Percentiles rank a stretch among this genome's conserved stretches.
These are phyloP conservation scores for Trichogramma dendrolimi DNA, from an alignment of 2,888 invertebrate genomes.

Conservation along the genomic window DNA sequence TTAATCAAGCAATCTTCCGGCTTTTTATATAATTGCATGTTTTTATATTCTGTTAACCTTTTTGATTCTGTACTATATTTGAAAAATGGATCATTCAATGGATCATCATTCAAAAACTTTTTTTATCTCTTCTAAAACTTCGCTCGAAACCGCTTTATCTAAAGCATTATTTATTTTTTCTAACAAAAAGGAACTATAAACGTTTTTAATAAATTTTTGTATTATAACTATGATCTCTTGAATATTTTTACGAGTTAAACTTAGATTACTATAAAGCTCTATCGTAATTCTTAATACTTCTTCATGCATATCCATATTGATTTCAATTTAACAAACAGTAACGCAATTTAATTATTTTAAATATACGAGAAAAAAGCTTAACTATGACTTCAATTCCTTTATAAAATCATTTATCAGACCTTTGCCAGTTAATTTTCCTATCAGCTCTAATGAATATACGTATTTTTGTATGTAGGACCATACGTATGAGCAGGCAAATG, in stretches of 20 bases:
- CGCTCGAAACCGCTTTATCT: not conserved
- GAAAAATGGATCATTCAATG: conserved; percentile 2
- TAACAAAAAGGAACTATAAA: conserved; percentile 14
- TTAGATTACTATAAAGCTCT: conserved; percentile 10
- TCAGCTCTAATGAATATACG: not conserved
- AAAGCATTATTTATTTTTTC: conserved; percentile 10
- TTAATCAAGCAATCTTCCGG: not conserved
- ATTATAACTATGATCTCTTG: conserved; percentile 1
- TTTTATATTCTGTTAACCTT: conserved; percentile 1
- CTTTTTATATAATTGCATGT: conserved; percentile 14
- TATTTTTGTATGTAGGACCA: conserved; percentile 10
- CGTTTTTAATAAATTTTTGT: conserved; percentile 8
- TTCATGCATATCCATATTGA: conserved; percentile 10
- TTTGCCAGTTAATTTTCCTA: not conserved
- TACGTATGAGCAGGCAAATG: not conserved
- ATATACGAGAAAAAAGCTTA: too few species aligned
- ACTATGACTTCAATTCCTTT: too few species aligned
- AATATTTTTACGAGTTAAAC: conserved; percentile 8
- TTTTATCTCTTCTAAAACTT: conserved; percentile 1
- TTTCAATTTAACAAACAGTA: not conserved
- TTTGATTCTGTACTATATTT: conserved; percentile 1
- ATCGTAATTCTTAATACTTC: conserved; percentile 11
- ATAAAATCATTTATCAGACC: not conserved
- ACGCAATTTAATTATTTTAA: too few species aligned
- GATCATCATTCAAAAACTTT: conserved; percentile 4